Conservation (phyloP, 2,797 vertebrate species). For the Anabas testudineus region DNA sequence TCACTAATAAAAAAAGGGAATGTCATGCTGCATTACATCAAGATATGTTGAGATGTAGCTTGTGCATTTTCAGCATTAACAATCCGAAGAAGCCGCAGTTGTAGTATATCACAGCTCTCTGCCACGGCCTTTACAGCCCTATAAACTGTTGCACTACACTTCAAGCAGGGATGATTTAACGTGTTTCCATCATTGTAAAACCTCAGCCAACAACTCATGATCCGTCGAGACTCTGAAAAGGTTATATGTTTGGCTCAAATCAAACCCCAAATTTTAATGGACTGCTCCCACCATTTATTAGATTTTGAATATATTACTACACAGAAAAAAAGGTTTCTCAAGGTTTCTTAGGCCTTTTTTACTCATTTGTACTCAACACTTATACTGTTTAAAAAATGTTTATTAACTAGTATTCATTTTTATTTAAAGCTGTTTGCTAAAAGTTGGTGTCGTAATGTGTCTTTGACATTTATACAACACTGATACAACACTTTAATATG, state of each 20-base stretch:
- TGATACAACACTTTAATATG: too few relatives aligned
- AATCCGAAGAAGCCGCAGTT: conserved; percentile 2
- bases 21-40: not conserved
- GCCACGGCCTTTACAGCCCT: conserved; percentile 22
- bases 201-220: not conserved
- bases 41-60: not conserved
- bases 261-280: not conserved
- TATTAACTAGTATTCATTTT: too few relatives aligned
- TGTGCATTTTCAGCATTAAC: conserved; percentile 4
- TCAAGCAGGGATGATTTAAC: conserved; percentile 6
- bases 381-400: too few relatives aligned
- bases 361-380: too few relatives aligned
- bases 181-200: conserved; percentile 9
- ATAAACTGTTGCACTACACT: conserved; percentile 18
- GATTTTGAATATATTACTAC: not conserved
- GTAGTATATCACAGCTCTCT: conserved; percentile 17
- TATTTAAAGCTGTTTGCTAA: too few relatives aligned
- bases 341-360: not conserved
- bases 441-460: too few relatives aligned
- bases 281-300: not conserved
- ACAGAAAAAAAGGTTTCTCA: not conserved
- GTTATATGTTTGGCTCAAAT: not conserved
- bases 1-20: not conserved
- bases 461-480: too few relatives aligned
- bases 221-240: conserved; percentile 1